phyloP scores from a whole-genome alignment of 2,113 vertebrate species.

The Leiothrix lutea region DNA sequence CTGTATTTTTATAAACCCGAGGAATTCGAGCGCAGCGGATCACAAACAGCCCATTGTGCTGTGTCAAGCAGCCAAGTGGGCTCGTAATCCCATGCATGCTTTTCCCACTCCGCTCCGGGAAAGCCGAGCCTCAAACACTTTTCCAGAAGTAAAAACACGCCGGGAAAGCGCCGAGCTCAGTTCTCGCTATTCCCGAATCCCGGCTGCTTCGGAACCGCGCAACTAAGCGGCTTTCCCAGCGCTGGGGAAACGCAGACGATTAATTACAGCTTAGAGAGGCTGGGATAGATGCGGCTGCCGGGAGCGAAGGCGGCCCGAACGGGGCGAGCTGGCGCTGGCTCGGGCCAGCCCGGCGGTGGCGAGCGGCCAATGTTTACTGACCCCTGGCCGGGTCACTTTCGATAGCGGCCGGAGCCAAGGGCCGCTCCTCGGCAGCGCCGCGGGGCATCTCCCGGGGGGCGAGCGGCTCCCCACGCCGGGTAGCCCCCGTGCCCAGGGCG shows the following conservation, averaged over 20 bases:
- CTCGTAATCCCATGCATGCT: not conserved
- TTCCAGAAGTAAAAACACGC: not conserved
- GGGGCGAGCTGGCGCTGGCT: not conserved
- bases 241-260: not conserved
- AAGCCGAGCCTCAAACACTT: not conserved
- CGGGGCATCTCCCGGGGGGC: not conserved
- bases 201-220: not conserved
- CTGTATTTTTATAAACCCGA: accelerated
- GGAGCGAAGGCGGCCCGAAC: not conserved
- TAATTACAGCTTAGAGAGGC: slow-evolving; percentile 7
- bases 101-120: not conserved
- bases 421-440: not conserved
- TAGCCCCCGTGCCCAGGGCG: not conserved
- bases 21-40: not conserved
- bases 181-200: not conserved
- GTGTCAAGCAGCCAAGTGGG: not conserved
- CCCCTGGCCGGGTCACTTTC: not conserved
- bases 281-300: not conserved
- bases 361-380: slow-evolving; percentile 35
- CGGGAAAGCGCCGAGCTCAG: not conserved
- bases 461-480: not conserved
- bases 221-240: not conserved
- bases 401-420: not conserved
- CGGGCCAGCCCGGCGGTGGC: not conserved
- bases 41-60: not conserved